A percentile compares a stretch with the other conserved stretches of the same genome.
Conservation (phyloP, 1,140 invertebrate species). For the Dinothrombium tinctorium region DNA sequence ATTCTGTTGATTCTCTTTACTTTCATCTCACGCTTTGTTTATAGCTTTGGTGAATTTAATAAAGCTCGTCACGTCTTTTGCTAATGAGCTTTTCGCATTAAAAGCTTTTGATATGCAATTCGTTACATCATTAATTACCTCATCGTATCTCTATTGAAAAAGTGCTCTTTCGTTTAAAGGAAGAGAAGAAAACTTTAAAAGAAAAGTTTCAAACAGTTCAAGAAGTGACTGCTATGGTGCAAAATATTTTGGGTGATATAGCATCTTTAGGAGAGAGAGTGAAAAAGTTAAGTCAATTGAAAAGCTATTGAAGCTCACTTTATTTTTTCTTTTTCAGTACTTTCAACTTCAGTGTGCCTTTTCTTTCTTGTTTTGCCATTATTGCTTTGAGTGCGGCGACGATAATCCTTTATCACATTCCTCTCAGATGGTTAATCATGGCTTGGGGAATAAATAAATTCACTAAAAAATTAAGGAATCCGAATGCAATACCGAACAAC, state of each 20-base stretch:
- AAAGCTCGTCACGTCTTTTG: background rate
- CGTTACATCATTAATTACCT: background rate
- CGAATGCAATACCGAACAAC: slow-evolving; percentile 87
- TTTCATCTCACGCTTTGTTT: background rate
- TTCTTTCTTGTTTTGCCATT: slow-evolving; percentile 76
- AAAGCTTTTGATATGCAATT: background rate
- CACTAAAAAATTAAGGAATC: slow-evolving; percentile 67
- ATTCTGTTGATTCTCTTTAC: too few relatives aligned
- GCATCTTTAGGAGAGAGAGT: slow-evolving; percentile 72
- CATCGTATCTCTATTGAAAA: background rate
- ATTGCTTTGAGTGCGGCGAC: slow-evolving; percentile 22
- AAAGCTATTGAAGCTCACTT: background rate
- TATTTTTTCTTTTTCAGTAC: slow-evolving; percentile 35
- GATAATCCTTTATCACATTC: slow-evolving; percentile 67
- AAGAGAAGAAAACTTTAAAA: slow-evolving; percentile 84
- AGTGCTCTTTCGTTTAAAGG: slow-evolving; percentile 28
- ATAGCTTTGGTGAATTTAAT: background rate
- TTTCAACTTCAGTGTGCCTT: slow-evolving; percentile 91
- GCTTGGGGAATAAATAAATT: slow-evolving; percentile 97
- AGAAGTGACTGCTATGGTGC: slow-evolving; percentile 78
- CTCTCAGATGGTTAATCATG: slow-evolving; percentile 69
- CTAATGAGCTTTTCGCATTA: background rate
- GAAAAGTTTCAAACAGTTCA: slow-evolving; percentile 80
- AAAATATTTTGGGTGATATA: slow-evolving; percentile 65
- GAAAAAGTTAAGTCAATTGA: slow-evolving; percentile 52